Evolutionary conservation across 2,888 invertebrate species (phyloP), one percentile per base, ranked within the genome.

Genomic region (Drosophila kanekoi): DNA sequence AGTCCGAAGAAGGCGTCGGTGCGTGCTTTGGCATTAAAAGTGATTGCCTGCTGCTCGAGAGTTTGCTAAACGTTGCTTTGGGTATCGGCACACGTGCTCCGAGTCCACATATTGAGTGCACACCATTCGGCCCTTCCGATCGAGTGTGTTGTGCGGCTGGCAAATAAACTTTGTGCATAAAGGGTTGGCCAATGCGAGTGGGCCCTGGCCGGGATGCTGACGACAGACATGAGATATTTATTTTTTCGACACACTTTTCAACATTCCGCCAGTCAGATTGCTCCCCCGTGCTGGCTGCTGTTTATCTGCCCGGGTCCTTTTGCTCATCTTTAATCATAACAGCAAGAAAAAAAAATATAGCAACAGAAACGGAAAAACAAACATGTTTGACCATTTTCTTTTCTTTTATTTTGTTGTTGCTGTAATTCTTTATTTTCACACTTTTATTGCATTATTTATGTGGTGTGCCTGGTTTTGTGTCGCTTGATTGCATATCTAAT

Each of bases 11-110:
- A 70, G 70, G 84, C 81, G 68, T 69, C 64, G 54, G 54, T 56
- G 65, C 72, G 83, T 70, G 66, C 54, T 64, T 56, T 18, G 62
- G 64, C 87, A 87, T 89, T 89, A 79, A 84, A 89, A 75, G 63
- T 75, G 88, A 87, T 89, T 87, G 86, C 83, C 78, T 66, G 40
- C 67, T 59, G 72, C 77, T 61, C 74, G 81, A 75, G 75, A 74
- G 77, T 71, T 70, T 54, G 58, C 64, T 76, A 86, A 89, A 75
- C 71, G 81, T 57, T 64, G 74, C 74, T 71, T 68, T 72, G 45
- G 61, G 69, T 58, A 65, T 57, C 64, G 65, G 49, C 66, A 35
- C 44, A 57, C 48, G 37, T 47, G 66, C n/a, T 4, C 13, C 45
- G 16, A 13, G 14, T 16, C 48, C 58, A 35, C 6, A 49, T 37